Evolutionary conservation across 1,140 invertebrate species (phyloP).

Genomic region (Drosophila pruinosa): DNA sequence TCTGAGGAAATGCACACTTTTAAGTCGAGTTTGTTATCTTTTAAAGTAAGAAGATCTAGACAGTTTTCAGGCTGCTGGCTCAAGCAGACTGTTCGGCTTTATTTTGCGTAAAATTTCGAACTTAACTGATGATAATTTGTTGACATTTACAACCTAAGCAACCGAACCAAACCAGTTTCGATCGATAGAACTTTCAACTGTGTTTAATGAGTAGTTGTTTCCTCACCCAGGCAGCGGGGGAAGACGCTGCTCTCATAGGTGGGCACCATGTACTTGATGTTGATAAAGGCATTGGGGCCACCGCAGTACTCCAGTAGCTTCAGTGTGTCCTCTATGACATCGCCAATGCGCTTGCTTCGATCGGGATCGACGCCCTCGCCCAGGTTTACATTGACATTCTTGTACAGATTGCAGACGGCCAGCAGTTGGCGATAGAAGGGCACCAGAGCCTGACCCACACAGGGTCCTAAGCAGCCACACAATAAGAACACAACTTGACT

Average conservation of each 20-base stretch:
- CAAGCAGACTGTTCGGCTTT: conserved; percentile 2
- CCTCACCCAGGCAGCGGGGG: conserved; percentile 54
- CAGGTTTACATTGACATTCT: conserved; percentile 91
- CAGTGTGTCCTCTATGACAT: conserved; percentile 95
- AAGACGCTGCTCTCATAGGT: conserved; percentile 96
- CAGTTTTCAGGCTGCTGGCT: background rate
- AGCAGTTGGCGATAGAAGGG: conserved; percentile 97
- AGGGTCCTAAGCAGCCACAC: conserved; percentile 52
- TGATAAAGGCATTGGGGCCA: conserved; percentile 96
- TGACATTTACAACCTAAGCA: conserved; percentile 1
- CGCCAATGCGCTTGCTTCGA: conserved; percentile 92
- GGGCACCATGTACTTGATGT: conserved; percentile 98
- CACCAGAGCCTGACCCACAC: conserved; percentile 92
- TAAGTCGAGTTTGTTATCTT: background rate
- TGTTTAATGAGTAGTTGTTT: background rate
- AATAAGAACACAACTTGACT: conserved; percentile 13
- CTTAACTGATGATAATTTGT: conserved; percentile 18
- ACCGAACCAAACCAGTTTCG: conserved; percentile 4
- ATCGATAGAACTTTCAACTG: background rate
- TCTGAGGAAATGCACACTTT: no score
- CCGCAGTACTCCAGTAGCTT: conserved; percentile 94
- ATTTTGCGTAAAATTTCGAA: conserved; percentile 33
- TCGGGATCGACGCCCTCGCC: conserved; percentile 92
- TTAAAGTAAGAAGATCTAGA: no score
- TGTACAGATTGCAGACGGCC: conserved; percentile 94